Percentiles rank a stretch among this genome's conserved stretches.
Conservation (phyloP, 1,140 invertebrate genomes). For the Aphelinus certus region DNA sequence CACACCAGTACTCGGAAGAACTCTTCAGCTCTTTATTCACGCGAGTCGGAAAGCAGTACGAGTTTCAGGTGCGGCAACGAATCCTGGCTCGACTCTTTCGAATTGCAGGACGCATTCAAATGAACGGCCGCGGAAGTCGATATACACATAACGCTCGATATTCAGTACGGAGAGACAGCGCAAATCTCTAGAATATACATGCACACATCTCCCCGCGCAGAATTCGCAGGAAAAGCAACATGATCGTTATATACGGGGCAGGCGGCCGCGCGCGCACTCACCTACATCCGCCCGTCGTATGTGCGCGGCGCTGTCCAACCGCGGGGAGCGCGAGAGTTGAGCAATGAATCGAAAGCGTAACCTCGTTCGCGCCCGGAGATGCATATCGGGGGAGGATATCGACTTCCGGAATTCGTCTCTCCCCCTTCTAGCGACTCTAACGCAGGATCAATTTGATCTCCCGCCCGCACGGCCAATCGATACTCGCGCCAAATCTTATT, state of each 20-base stretch:
- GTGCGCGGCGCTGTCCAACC: too few species aligned
- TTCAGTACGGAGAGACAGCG: too few species aligned
- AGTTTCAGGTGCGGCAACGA: too few species aligned
- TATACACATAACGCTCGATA: too few species aligned
- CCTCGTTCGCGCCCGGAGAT: constrained; percentile 4
- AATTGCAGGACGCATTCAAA: too few species aligned
- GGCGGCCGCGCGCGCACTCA: neutral
- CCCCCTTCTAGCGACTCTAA: neutral
- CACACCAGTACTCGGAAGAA: too few species aligned
- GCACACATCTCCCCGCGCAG: neutral
- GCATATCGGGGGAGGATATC: constrained; percentile 2
- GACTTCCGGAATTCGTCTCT: neutral
- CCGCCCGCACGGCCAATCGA: constrained; percentile 25
- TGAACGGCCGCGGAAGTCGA: too few species aligned
- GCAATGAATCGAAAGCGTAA: constrained; percentile 10
- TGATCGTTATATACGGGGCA: neutral
- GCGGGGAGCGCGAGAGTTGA: constrained; percentile 6
- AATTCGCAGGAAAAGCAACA: neutral
- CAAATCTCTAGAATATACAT: neutral
- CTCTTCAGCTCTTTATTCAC: too few species aligned
- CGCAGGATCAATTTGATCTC: constrained; percentile 24
- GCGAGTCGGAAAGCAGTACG: too few species aligned
- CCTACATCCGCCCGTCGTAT: neutral
- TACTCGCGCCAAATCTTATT: constrained; percentile 22
- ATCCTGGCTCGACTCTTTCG: too few species aligned